phyloP scores from a whole-genome alignment of 2,888 invertebrate species.

The Leptinotarsa juncta region DNA sequence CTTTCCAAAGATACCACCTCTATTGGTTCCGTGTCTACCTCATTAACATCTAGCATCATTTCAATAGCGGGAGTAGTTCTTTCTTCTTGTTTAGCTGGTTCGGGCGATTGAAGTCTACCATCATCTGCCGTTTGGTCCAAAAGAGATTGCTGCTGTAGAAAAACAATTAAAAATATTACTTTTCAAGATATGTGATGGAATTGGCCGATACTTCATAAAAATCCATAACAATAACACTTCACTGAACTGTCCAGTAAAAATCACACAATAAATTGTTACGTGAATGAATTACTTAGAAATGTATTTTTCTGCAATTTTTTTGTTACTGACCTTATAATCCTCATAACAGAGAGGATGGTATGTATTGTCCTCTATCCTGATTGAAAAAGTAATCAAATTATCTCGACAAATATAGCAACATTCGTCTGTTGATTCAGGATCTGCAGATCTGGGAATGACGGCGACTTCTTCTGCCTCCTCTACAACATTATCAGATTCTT shows the following conservation, averaged over 20 bases:
- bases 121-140: constrained; percentile 55
- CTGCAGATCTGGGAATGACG: constrained; percentile 76
- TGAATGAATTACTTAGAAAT: neutral
- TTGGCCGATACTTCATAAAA: no score
- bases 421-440: constrained; percentile 73
- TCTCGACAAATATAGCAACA: constrained; percentile 92
- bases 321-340: constrained; percentile 77
- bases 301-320: neutral
- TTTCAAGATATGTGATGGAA: neutral
- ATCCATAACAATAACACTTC: no score
- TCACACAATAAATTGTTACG: no score
- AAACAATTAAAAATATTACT: constrained; percentile 34
- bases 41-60: no score
- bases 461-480: constrained; percentile 73
- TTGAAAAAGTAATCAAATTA: constrained; percentile 95
- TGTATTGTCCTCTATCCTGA: constrained; percentile 76
- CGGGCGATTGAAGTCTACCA: constrained; percentile 50
- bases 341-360: constrained; percentile 93
- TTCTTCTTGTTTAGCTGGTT: no score
- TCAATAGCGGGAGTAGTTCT: no score
- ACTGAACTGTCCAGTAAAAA: no score
- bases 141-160: constrained; percentile 49
- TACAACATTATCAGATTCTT: constrained; percentile 70
- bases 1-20: no score
- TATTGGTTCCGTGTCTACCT: no score